Conservation (phyloP, 2,113 vertebrate species). For the Narcine bancroftii region DNA sequence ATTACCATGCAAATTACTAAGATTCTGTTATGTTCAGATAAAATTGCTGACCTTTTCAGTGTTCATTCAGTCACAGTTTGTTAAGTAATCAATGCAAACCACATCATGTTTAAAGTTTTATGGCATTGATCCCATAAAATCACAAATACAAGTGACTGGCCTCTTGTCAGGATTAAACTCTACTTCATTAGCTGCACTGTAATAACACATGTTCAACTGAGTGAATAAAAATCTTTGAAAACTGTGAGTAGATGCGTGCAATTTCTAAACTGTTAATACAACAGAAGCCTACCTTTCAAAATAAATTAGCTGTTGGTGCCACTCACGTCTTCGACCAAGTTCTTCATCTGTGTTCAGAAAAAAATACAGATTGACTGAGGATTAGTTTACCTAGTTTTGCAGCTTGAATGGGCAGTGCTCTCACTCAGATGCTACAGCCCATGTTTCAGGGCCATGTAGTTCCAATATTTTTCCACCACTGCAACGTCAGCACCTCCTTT, state of each 20-base stretch:
- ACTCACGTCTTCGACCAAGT: conserved; percentile 3
- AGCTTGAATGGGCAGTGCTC: not conserved
- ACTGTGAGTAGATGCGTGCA: not conserved
- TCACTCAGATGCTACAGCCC: conserved; percentile 39
- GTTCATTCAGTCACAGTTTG: conserved; percentile 51
- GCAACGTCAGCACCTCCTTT: conserved; percentile 52
- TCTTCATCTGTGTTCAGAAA: not conserved
- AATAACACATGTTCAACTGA: conserved; percentile 38
- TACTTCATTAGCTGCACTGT: conserved; percentile 40
- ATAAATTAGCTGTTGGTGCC: not conserved
- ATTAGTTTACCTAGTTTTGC: not conserved
- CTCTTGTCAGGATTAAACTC: conserved; percentile 41
- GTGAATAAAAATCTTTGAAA: conserved; percentile 6
- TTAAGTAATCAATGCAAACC: conserved; percentile 47
- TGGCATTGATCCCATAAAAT: conserved; percentile 46
- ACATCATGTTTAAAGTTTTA: conserved; percentile 52
- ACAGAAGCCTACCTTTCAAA: conserved; percentile 30
- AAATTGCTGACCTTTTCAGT: conserved; percentile 69
- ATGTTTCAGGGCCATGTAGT: conserved; percentile 41
- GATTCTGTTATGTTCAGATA: conserved; percentile 57
- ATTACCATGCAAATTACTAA: conserved; percentile 59
- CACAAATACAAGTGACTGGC: conserved; percentile 41
- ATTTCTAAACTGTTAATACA: conserved; percentile 20
- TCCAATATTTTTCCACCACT: conserved; percentile 52
- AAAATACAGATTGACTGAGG: not conserved